Base-by-base conservation (phyloP, 2,797 vertebrate genomes). In the Morus bassanus region DNA sequence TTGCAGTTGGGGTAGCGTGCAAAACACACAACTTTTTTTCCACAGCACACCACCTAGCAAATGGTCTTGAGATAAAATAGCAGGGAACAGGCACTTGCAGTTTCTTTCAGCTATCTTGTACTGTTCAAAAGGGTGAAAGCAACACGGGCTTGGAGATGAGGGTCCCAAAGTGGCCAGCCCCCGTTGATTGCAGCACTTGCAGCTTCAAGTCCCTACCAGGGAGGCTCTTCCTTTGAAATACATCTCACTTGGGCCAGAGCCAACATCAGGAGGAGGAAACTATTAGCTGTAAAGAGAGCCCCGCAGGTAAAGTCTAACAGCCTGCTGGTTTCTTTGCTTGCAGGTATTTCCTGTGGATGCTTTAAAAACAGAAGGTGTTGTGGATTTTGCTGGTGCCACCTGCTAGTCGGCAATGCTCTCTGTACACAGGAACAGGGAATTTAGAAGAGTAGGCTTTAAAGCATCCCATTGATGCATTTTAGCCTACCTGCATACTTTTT, bases 1-100 rank as follows among this genome's bases (percentile, higher is more conserved):
- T 67, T 57, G 25, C 46, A 39, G 18, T 54, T 0, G 0, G 61
- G 35, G 25, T n/a, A 54, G 39, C 0, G 1, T 23, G 46, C 48
- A 75, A 72, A 90, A 37, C 0, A 0, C 25, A 7, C 33, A 4
- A 13, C 3, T 0, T 43, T 91, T 45, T 89, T 78, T 53, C 31
- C 37, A 37, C 15, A 50, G 57, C 37, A 7, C 37, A 60, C 35
- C n/a, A 22, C 41, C 13, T 13, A 53, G 60, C 60, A 79, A 46
- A 69, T 3, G 12, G 5, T 48, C 80, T 15, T 13, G 19, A 75
- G 65, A 57, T 19, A 73, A 70, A 81, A 70, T 8, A 84, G 12
- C 15, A 56, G 74, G 28, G n/a, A 80, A 39, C 8, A 17, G 35
- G n/a, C 23, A 19, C 41, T 69, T 57, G 19, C 6, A 24, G 25